Evolutionary conservation across 2,888 invertebrate species (phyloP).

Genomic region (Hipparchia semele): DNA sequence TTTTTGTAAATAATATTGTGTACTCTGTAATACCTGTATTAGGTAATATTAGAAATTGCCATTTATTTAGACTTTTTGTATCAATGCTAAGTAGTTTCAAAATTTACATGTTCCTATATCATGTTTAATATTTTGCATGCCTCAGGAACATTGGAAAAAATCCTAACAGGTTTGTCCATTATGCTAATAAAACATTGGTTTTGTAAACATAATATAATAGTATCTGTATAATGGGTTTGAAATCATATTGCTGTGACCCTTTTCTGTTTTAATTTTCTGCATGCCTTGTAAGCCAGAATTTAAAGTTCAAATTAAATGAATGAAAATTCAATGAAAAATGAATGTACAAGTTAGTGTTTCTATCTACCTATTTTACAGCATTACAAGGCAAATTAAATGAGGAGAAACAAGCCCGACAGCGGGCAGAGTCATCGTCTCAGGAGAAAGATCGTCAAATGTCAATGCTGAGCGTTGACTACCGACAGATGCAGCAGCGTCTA

Average conservation of each 20-base stretch:
- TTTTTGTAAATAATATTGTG: conserved; percentile 10
- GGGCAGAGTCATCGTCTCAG: conserved; percentile 93
- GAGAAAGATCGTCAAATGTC: conserved; percentile 97
- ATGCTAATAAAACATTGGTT: conserved; percentile 56
- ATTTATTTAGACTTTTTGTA: conserved; percentile 21
- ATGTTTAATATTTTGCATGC: conserved; percentile 80
- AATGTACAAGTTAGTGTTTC: neutral
- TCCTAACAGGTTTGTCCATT: conserved; percentile 85
- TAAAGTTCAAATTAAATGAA: neutral
- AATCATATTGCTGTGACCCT: neutral
- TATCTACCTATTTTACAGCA: conserved; percentile 78
- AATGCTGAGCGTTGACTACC: conserved; percentile 96
- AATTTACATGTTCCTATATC: conserved; percentile 48
- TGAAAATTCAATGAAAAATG: neutral
- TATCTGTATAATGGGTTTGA: neutral
- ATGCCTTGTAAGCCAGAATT: neutral
- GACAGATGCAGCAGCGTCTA: conserved; percentile 95
- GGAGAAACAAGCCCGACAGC: conserved; percentile 93
- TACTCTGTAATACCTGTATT: conserved; percentile 23
- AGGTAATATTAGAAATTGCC: conserved; percentile 30
- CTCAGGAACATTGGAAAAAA: conserved; percentile 86
- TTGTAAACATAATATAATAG: neutral
- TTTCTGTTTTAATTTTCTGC: conserved; percentile 10
- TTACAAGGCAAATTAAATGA: conserved; percentile 96
- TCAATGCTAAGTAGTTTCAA: conserved; percentile 37